Percentiles rank a stretch among this genome's conserved stretches.
Conservation (phyloP, 2,888 invertebrate species). For the Hydriomena furcata region DNA sequence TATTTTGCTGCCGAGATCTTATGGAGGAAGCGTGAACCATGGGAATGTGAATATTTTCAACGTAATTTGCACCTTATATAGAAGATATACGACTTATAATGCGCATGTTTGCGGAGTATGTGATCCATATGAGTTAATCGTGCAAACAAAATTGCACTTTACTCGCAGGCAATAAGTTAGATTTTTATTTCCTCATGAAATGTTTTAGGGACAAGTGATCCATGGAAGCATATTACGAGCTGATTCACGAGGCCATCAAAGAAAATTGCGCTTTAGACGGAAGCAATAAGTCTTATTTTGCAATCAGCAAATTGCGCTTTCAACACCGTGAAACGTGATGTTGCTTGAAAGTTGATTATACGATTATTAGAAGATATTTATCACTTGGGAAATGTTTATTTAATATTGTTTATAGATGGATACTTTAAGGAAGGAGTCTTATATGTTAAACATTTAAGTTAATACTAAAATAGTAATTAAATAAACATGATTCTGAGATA, state of each 20-base stretch:
- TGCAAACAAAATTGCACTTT: constrained; percentile 8
- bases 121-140: neutral
- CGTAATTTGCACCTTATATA: neutral
- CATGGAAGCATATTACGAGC: constrained; percentile 10
- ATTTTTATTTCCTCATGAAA: constrained; percentile 1
- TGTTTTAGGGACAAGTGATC: constrained; percentile 4
- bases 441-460: no score
- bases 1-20: neutral
- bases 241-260: constrained; percentile 3
- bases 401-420: no score
- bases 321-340: no score
- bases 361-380: no score
- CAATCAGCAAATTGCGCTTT: neutral
- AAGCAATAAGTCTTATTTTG: constrained; percentile 1
- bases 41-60: neutral
- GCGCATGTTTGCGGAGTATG: neutral
- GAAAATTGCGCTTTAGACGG: constrained; percentile 1
- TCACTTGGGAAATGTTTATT: no score
- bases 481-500: no score
- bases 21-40: neutral
- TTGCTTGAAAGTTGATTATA: no score
- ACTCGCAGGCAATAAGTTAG: neutral
- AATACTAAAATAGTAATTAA: no score
- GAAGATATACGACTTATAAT: constrained; percentile 1
- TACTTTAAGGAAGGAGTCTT: no score